Conservation (phyloP, 1,140 invertebrate genomes). For the Drosophila orosa region DNA sequence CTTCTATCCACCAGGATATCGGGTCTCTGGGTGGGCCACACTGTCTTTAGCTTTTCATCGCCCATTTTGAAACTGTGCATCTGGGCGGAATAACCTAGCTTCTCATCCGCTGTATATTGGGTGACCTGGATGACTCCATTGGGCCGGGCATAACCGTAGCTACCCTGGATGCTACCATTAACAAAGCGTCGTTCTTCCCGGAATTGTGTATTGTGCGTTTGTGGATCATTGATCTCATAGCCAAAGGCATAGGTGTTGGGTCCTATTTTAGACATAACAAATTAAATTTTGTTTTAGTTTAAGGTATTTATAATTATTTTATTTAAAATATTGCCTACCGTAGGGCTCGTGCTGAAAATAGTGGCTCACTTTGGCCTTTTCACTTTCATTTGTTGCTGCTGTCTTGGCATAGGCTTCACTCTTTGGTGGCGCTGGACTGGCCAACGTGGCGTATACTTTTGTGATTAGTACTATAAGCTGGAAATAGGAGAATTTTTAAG, state of each 20-base stretch:
- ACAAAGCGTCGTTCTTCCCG: constrained; percentile 87
- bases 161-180: constrained; percentile 88
- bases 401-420: constrained; percentile 47
- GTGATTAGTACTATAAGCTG: constrained; percentile 48
- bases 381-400: constrained; percentile 20
- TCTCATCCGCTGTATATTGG: constrained; percentile 86
- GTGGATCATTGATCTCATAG: constrained; percentile 88
- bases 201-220: constrained; percentile 88
- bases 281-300: neutral
- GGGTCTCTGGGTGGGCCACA: constrained; percentile 70
- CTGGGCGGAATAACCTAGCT: constrained; percentile 85
- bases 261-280: constrained; percentile 70
- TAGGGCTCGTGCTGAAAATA: constrained; percentile 75
- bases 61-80: constrained; percentile 57
- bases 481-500: neutral
- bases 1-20: constrained; percentile 38
- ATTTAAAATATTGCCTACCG: constrained; percentile 52
- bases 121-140: constrained; percentile 86
- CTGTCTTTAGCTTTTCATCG: constrained; percentile 31
- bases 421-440: constrained; percentile 24
- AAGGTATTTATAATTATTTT: neutral
- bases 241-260: constrained; percentile 88
- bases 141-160: constrained; percentile 88
- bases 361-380: constrained; percentile 49
- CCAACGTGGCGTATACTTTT: constrained; percentile 70